A percentile compares a stretch with the other conserved stretches of the same genome.
Conservation (phyloP, 1,140 invertebrate genomes). For the Lepidurus apus region DNA sequence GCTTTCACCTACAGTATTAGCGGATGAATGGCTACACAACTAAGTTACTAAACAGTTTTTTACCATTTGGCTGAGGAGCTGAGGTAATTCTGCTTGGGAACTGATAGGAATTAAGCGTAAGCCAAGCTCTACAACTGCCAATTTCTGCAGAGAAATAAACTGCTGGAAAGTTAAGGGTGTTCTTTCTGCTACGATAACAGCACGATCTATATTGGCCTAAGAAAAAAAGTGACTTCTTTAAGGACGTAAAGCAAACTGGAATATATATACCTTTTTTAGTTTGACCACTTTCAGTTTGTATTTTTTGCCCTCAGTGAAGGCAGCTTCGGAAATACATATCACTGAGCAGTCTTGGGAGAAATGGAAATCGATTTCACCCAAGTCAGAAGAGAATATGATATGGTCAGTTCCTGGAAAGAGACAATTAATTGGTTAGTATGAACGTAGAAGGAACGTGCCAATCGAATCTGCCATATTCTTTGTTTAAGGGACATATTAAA, state of each 20-base stretch:
- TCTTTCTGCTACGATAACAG: conserved; percentile 25
- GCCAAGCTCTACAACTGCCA: conserved; percentile 29
- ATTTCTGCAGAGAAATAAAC: conserved; percentile 23
- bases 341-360: conserved; percentile 31
- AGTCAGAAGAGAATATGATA: conserved; percentile 24
- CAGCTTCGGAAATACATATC: conserved; percentile 27
- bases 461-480: too few relatives aligned
- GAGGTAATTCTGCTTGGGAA: background rate
- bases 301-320: conserved; percentile 23
- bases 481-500: background rate
- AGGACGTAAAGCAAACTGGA: background rate
- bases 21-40: background rate
- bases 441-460: background rate
- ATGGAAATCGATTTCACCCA: conserved; percentile 31
- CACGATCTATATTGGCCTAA: conserved; percentile 28
- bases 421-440: background rate
- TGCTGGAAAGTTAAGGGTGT: conserved; percentile 27
- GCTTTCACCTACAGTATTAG: conserved; percentile 26
- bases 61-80: background rate
- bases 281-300: conserved; percentile 28
- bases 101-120: background rate
- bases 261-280: conserved; percentile 23
- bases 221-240: background rate
- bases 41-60: background rate
- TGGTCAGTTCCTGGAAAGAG: conserved; percentile 27